Base-by-base conservation (phyloP, 2,113 vertebrate genomes). In the Gnathonemus longibarbis region DNA sequence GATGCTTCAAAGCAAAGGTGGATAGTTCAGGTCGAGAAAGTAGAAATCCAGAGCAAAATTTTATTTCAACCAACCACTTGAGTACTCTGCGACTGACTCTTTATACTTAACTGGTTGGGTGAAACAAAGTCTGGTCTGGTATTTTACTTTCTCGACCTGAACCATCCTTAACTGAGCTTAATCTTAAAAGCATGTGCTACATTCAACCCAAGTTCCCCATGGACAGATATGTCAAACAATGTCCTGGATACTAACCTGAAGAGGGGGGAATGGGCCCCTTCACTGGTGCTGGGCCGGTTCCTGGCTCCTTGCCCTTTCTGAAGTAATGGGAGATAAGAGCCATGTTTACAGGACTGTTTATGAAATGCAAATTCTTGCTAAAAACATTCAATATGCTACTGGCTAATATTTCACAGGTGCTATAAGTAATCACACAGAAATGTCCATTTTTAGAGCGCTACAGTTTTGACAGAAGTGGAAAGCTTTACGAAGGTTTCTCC, bases 401-500 rank as follows among this genome's bases (percentile, higher is more conserved):
- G n/a, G 62, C 1, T 27, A 31, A 27, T 80, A 3, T 42, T 39
- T 80, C 74, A 80, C 74, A 80, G 35, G 35, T 77, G 35, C 70
- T 15, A 77, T 39, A 19, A 3, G 15, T 77, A 66, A 31, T 66
- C 8, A 27, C 62, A 31, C 1, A 27, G 62, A 80, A 80, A 19
- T 80, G 27, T 17, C 35, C 70, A 77, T 77, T 31, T 6, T 42
- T 42, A 42, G 17, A 42, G 5, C 5, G 6, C 74, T 87, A 70
- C 88, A 91, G 66, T 0, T 85, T 49, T 85, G 15, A 85, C 19
- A 85, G 45, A 49, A 85, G 66, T 58, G n/a, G 74, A 42, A 42
- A 80, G 74, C 35, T 96, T 94, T 97, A 99, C 98, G 95, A 94
- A 92, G 95, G 77, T 94, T 97, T 96, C 88, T 99, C 97, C 90